Conservation (phyloP, 2,888 invertebrate species). For the Gortyna flavago region DNA sequence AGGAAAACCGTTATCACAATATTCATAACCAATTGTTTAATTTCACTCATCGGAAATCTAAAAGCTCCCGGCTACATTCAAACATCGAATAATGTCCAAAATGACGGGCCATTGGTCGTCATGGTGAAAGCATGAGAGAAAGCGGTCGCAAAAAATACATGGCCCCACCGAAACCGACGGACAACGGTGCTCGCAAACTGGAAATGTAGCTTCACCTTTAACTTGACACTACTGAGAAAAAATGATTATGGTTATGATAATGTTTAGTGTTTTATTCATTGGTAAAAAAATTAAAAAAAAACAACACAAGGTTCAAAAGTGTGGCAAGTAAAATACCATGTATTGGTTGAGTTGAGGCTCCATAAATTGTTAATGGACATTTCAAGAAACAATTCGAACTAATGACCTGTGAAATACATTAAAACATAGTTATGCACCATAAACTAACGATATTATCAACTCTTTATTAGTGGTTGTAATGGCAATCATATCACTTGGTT, state of each 20-base stretch:
- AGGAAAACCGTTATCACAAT: background rate
- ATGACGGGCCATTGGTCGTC: constrained; percentile 64
- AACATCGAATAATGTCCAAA: constrained; percentile 68
- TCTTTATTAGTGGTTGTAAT: no score
- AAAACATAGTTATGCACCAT: background rate
- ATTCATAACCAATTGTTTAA: constrained; percentile 5
- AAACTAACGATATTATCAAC: background rate
- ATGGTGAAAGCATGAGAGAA: constrained; percentile 80
- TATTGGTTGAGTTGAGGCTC: background rate
- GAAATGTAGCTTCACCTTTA: constrained; percentile 55
- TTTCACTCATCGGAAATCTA: constrained; percentile 18
- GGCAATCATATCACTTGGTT: no score
- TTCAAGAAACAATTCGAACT: background rate
- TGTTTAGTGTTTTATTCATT: background rate
- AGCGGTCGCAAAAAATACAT: constrained; percentile 75
- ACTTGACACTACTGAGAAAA: constrained; percentile 29
- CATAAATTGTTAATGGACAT: background rate
- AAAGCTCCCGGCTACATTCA: constrained; percentile 38
- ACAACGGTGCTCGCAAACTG: constrained; percentile 66
- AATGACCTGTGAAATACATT: background rate
- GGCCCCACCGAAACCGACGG: constrained; percentile 66
- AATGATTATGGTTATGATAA: constrained; percentile 15
- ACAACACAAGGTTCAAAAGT: background rate
- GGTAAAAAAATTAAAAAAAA: constrained; percentile 8
- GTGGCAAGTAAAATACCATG: background rate